Conservation (phyloP, 1,140 invertebrate species). For the Laupala kohalensis region DNA sequence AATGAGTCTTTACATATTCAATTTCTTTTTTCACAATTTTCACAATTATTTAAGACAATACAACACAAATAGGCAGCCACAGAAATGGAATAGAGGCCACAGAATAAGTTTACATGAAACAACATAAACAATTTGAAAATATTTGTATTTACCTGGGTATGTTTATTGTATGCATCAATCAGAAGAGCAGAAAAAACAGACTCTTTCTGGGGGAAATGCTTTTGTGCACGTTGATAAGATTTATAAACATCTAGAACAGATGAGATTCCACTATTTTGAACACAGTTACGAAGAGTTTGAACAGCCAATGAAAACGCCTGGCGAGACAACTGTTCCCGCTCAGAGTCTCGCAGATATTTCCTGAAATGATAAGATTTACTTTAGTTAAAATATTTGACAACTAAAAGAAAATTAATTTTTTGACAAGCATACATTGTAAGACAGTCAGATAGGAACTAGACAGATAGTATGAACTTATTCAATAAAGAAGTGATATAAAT, state of each 20-base stretch:
- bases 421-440: background rate
- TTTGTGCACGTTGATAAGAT: constrained; percentile 9
- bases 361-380: constrained; percentile 27
- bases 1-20: too few species aligned
- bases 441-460: background rate
- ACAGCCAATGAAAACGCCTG: constrained; percentile 57
- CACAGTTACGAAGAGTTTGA: constrained; percentile 37
- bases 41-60: too few species aligned
- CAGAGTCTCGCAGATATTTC: constrained; percentile 66
- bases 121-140: background rate
- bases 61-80: too few species aligned
- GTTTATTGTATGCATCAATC: constrained; percentile 7
- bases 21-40: too few species aligned
- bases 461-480: background rate
- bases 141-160: too few species aligned
- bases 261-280: background rate
- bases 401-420: background rate
- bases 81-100: too few species aligned
- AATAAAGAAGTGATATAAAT: background rate
- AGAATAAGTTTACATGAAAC: background rate
- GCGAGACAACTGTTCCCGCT: constrained; percentile 58
- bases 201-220: constrained; percentile 7
- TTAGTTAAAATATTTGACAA: background rate
- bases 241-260: constrained; percentile 1
- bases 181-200: constrained; percentile 7